phyloP scores from a whole-genome alignment of 2,797 vertebrate genomes.

The Trichosurus vulpecula region DNA sequence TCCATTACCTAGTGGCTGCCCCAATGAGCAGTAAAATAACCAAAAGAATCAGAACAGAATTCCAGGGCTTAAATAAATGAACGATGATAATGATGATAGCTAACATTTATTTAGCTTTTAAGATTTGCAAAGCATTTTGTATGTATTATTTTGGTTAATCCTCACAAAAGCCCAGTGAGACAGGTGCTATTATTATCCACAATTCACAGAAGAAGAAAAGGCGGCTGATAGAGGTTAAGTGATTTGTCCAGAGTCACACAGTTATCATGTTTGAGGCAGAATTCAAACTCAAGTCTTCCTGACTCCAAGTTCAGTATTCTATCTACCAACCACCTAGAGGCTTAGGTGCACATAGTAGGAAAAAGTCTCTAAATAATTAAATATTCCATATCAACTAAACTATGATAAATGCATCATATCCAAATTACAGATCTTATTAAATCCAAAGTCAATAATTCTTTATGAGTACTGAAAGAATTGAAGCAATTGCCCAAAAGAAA shows the following conservation, averaged over 20 bases:
- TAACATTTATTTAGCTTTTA: not conserved
- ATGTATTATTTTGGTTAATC: not conserved
- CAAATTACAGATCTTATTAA: not conserved
- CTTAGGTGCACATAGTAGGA: not conserved
- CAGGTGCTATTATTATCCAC: not conserved
- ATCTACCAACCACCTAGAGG: not conserved
- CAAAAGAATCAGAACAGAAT: not conserved
- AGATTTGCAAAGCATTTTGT: not conserved
- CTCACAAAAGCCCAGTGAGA: not conserved
- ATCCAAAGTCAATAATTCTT: slow-evolving; percentile 5
- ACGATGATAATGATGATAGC: not conserved
- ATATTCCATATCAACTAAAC: not conserved
- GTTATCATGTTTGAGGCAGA: not conserved
- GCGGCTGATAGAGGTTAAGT: not conserved
- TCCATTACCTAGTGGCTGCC: not conserved
- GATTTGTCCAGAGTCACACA: not conserved
- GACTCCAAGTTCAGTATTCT: not conserved
- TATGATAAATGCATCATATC: slow-evolving; percentile 1
- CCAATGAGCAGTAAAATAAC: not conserved
- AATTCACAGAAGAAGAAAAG: not conserved
- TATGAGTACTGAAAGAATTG: not conserved
- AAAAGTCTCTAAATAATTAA: slow-evolving; percentile 9
- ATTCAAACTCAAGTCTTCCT: not conserved
- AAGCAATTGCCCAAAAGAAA: slow-evolving; percentile 33
- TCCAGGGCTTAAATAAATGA: not conserved